Percentiles rank a stretch among this genome's conserved stretches.
Conservation (phyloP, 2,113 vertebrate genomes). For the Mesocricetus auratus region DNA sequence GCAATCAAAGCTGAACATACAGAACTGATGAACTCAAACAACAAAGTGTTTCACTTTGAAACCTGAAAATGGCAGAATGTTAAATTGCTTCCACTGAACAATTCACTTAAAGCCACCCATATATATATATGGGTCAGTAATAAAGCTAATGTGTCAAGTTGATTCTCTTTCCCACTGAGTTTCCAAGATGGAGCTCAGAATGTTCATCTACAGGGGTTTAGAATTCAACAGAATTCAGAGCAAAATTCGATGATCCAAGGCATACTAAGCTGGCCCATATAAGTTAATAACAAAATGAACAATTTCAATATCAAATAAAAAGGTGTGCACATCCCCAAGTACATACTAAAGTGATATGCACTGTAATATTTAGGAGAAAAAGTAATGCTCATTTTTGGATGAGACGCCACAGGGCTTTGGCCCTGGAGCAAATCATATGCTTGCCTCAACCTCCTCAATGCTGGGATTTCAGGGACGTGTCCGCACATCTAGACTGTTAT, state of each 20-base stretch:
- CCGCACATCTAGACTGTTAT: background rate
- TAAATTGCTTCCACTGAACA: background rate
- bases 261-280: background rate
- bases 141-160: background rate
- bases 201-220: background rate
- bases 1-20: background rate
- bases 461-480: background rate
- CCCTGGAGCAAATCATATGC: background rate
- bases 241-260: background rate
- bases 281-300: background rate
- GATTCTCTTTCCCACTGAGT: slow-evolving; percentile 12
- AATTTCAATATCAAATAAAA: slow-evolving; percentile 24
- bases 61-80: background rate
- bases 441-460: background rate
- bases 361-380: background rate
- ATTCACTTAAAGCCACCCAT: background rate
- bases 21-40: background rate
- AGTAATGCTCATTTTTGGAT: background rate
- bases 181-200: slow-evolving; percentile 33
- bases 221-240: slow-evolving; percentile 13
- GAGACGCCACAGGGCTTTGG: background rate
- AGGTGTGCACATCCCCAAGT: background rate
- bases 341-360: background rate
- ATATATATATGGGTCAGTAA: background rate
- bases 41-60: background rate